A percentile compares a stretch with the other conserved stretches of the same genome.
Conservation (phyloP, 2,888 invertebrate species). For the Diachrysia chrysitis region DNA sequence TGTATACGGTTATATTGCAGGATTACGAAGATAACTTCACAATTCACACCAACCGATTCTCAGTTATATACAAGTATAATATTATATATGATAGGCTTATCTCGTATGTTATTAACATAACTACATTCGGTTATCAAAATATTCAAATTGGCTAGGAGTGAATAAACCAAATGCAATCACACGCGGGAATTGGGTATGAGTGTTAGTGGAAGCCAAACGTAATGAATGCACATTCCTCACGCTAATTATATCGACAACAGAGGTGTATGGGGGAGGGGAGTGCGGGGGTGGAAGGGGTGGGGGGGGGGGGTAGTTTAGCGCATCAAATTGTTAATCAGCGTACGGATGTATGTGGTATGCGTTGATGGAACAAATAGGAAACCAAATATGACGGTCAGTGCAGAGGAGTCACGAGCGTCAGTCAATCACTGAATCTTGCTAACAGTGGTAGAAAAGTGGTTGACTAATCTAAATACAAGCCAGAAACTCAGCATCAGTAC, state of each 20-base stretch:
- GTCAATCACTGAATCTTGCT: not conserved
- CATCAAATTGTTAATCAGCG: slow-evolving; percentile 44
- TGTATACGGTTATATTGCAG: not conserved
- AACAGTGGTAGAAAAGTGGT: not conserved
- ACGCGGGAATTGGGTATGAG: slow-evolving; percentile 40
- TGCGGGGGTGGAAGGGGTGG: not conserved
- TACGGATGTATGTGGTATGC: slow-evolving; percentile 27
- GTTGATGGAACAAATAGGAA: slow-evolving; percentile 21
- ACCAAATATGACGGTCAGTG: not conserved
- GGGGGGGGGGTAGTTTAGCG: slow-evolving; percentile 1
- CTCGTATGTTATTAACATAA: not conserved
- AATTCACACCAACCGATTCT: not conserved
- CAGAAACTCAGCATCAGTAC: too few relatives aligned
- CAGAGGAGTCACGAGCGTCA: not conserved
- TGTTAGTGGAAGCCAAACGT: slow-evolving; percentile 27
- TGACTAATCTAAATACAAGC: too few relatives aligned
- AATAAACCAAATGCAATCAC: slow-evolving; percentile 37
- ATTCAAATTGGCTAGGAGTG: slow-evolving; percentile 46
- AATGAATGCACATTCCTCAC: slow-evolving; percentile 32
- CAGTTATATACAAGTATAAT: not conserved
- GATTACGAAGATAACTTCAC: not conserved
- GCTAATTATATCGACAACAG: slow-evolving; percentile 29
- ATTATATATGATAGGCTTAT: not conserved
- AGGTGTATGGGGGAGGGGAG: not conserved
- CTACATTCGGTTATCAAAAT: slow-evolving; percentile 27